These are phyloP conservation scores for Congeria kusceri DNA, from an alignment of 2,888 invertebrate species.

Conservation along the genomic window DNA sequence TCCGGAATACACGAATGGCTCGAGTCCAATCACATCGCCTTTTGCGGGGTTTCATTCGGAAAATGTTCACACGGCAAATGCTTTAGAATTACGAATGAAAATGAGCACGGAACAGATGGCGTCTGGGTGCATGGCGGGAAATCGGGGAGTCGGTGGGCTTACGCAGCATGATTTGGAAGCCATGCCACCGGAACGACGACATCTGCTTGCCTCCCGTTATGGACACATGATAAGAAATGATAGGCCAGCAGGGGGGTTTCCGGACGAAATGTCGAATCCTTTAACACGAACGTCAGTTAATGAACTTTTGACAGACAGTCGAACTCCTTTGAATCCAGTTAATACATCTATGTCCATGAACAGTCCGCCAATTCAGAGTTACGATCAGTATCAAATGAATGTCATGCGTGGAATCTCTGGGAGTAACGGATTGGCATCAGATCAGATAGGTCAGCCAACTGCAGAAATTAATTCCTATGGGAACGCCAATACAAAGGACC, in stretches of 20 bases:
- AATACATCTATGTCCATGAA: too few relatives aligned
- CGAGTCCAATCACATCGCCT: neutral
- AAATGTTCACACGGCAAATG: neutral
- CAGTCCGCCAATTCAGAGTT: too few relatives aligned
- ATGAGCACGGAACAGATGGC: neutral
- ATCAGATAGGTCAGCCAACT: neutral
- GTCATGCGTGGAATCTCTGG: neutral
- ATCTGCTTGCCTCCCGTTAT: slow-evolving; percentile 4
- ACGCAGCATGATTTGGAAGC: neutral
- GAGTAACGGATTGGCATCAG: neutral
- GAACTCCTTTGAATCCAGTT: too few relatives aligned
- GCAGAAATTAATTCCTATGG: too few relatives aligned
- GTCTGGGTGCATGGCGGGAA: neutral
- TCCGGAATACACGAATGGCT: neutral
- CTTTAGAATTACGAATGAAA: neutral
- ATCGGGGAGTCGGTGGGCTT: neutral
- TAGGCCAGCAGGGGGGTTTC: neutral
- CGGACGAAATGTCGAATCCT: neutral
- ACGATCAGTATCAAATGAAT: neutral
- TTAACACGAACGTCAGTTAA: too few relatives aligned
- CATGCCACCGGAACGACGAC: neutral
- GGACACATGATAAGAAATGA: neutral
- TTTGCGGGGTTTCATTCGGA: neutral
- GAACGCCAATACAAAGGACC: neutral
- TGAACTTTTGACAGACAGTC: too few relatives aligned